Conservation (phyloP, 2,797 vertebrate genomes). For the Eupleurogrammus muticus region DNA sequence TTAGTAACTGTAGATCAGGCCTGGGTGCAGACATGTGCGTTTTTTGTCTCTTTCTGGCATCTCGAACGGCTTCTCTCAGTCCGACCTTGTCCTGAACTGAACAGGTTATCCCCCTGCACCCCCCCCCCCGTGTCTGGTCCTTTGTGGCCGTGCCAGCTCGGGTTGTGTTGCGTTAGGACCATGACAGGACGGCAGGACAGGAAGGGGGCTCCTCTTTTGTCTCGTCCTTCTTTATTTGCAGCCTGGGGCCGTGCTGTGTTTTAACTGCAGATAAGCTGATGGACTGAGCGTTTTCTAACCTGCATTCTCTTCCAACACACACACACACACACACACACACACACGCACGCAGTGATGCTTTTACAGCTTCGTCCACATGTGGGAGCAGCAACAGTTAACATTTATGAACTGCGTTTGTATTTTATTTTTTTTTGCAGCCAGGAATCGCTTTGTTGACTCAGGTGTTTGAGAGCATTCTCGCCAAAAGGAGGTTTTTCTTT, state of each 20-base stretch:
- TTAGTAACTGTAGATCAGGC: neutral
- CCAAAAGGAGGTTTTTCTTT: neutral
- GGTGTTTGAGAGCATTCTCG: constrained; percentile 18
- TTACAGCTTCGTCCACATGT: neutral
- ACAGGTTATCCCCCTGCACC: constrained; percentile 26
- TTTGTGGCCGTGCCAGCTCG: constrained; percentile 28
- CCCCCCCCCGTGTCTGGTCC: constrained; percentile 10
- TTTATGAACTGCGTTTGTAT: constrained; percentile 17
- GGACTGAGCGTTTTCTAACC: constrained; percentile 32
- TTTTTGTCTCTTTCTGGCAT: constrained; percentile 1
- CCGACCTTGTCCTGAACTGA: constrained; percentile 12
- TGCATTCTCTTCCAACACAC: constrained; percentile 39
- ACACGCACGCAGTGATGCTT: constrained; percentile 12
- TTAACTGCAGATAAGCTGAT: constrained; percentile 41
- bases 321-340: constrained; percentile 47
- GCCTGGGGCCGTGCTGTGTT: constrained; percentile 60
- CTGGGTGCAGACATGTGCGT: constrained; percentile 3
- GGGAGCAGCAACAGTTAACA: neutral
- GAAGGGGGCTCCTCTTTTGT: constrained; percentile 55
- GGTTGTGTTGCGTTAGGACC: constrained; percentile 44
- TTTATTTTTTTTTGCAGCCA: constrained; percentile 3
- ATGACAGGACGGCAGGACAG: constrained; percentile 29
- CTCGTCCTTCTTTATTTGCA: constrained; percentile 70
- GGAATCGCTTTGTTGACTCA: constrained; percentile 38
- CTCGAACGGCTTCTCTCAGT: constrained; percentile 1